These are phyloP conservation scores for Antheraea mylitta DNA, from an alignment of 1,140 invertebrate genomes.

Conservation along the genomic window DNA sequence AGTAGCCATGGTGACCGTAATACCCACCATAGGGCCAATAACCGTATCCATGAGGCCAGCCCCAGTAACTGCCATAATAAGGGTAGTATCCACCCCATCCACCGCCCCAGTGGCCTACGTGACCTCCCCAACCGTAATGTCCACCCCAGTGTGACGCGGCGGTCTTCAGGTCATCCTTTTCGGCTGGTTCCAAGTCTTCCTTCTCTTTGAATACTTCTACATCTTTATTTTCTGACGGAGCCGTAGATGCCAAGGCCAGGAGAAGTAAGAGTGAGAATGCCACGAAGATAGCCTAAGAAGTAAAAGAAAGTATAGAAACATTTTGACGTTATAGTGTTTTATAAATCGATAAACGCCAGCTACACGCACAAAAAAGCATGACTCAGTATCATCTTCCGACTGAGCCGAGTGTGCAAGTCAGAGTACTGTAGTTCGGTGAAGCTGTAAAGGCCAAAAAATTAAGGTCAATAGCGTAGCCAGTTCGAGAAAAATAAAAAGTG, in stretches of 20 bases:
- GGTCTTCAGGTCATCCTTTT: slow-evolving; percentile 65
- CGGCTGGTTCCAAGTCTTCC: slow-evolving; percentile 32
- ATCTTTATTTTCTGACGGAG: slow-evolving; percentile 47
- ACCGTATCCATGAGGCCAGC: slow-evolving; percentile 54
- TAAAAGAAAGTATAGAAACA: not conserved
- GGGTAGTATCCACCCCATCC: slow-evolving; percentile 34
- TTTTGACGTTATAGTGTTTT: no score
- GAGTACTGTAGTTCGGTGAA: no score
- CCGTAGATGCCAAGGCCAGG: slow-evolving; percentile 34
- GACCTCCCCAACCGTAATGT: slow-evolving; percentile 28
- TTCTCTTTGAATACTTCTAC: slow-evolving; percentile 24
- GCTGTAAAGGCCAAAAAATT: no score
- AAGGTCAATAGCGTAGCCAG: no score
- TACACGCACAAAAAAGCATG: no score
- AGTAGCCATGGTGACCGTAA: slow-evolving; percentile 33
- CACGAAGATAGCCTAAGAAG: slow-evolving; percentile 18
- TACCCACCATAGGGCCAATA: slow-evolving; percentile 45
- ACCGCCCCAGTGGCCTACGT: slow-evolving; percentile 42
- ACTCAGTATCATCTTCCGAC: no score
- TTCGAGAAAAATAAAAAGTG: no score
- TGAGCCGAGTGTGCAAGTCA: no score
- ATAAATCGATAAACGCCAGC: no score
- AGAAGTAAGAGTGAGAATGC: slow-evolving; percentile 32
- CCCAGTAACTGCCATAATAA: slow-evolving; percentile 44
- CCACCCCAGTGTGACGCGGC: slow-evolving; percentile 67